Base-by-base conservation (phyloP, 2,797 vertebrate species). In the Anguilla pacifica region DNA sequence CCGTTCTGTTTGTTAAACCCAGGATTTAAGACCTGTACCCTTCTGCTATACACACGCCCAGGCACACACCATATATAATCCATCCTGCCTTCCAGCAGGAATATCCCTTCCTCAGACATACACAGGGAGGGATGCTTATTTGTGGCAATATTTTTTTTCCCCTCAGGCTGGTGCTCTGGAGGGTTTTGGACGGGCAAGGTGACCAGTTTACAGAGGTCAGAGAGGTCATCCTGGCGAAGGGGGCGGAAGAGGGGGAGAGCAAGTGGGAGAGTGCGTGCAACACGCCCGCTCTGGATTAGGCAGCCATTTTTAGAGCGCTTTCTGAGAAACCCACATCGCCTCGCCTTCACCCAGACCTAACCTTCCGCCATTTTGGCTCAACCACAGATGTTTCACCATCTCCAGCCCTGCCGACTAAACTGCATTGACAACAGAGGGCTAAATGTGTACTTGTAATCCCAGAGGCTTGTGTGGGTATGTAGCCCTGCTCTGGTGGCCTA, bases 11-110 rank as follows among this genome's bases (percentile, higher is more conserved):
- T 46, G 86, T 72, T 87, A 90, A 91, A 91, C 89, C 90, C 93
- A 93, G 92, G 93, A 93, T 95, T 95, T 95, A 95, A 95, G 94
- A 93, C 92, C 93, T 91, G 92, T 93, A 93, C 92, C 94, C 94
- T 96, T 96, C 95, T 96, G 96, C 94, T 94, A 43, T 57, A 6
- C 28, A 51, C 85, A 74, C 72, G 70, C 53, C 22, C 57, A 39
- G 1, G 2, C 28, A 43, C 28, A 85, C 35, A 61, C 51, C 11
- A 43, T 85, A 64, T 90, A 92, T 96, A 96, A 96, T 96, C 95
- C 95, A 93, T 89, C 91, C 93, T 92, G 92, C 95, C 91, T 53
- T 53, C 51, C 51, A 92, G 93, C 91, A 88, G 85, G 91, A 92
- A 86, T 94, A 93, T 91, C 92, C 88, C 64, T 88, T 90, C 92